Evolutionary conservation across 2,113 vertebrate genomes (phyloP), one percentile per base, ranked within the genome.

Genomic region (Onychostruthus taczanowskii): DNA sequence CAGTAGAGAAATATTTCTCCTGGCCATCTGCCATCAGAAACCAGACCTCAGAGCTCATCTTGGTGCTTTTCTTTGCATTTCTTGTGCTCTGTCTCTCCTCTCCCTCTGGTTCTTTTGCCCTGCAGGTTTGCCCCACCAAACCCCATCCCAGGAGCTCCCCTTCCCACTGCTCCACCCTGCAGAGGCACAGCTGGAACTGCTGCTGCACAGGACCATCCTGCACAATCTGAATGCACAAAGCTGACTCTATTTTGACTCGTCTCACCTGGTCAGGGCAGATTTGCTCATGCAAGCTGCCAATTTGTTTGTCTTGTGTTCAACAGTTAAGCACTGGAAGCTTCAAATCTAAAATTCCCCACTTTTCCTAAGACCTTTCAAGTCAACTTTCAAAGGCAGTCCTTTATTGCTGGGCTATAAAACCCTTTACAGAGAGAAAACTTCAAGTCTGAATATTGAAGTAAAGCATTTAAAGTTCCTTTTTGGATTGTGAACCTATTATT

Each of bases 381-480:
- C 86, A 92, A 64, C 70, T 96, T 97, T 96, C 96, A 98, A 97
- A 97, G 94, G 83, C 92, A 76, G 80, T 41, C 88, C 95, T 98
- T 96, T 96, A 96, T 94, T 90, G 89, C 88, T 35, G 80, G 89
- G 78, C 87, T 97, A 94, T 96, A 95, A 97, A 97, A 94, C 58
- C 49, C 94, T 95, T 89, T 85, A 88, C 95, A 95, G 93, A 97
- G 95, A 90, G 82, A 96, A 97, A 95, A 90, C 81, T 94, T 91
- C 94, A 89, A 85, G 91, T 93, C 73, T 96, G 95, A 97, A 94
- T 97, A 96, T 97, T 97, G 92, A 95, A 96, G 84, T 75, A 72
- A 94, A 94, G 43, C 80, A 88, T 94, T 96, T 95, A 94, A 96
- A 93, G 94, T 87, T 92, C 68, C 68, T 95, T 96, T 98, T 92